A percentile compares a stretch with the other conserved stretches of the same genome.
These are phyloP conservation scores for Glyphotaelius pellucidus DNA, from an alignment of 2,888 invertebrate genomes.

Conservation along the genomic window DNA sequence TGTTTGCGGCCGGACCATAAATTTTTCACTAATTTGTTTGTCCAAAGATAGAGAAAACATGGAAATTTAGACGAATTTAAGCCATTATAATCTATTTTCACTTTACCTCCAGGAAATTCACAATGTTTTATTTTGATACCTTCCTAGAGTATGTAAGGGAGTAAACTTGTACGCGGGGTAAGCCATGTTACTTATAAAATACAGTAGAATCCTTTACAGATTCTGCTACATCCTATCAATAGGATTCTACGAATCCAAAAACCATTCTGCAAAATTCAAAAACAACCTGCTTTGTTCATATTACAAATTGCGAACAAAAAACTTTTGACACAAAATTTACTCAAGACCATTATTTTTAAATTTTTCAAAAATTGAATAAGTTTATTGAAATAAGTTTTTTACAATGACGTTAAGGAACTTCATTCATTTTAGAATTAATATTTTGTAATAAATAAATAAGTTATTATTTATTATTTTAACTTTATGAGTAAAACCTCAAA, in stretches of 20 bases:
- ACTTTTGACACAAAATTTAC: background rate
- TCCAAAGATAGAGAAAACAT: constrained; percentile 19
- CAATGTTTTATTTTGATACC: background rate
- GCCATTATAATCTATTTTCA: constrained; percentile 19
- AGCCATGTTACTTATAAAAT: background rate
- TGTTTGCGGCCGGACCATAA: constrained; percentile 21
- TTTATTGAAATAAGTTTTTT: too few relatives aligned
- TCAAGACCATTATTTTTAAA: background rate
- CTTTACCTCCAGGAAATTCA: background rate
- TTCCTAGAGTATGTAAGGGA: background rate
- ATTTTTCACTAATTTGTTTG: constrained; percentile 45
- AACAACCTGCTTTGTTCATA: background rate
- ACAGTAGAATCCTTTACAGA: background rate
- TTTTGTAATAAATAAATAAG: too few relatives aligned
- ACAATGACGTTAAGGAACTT: too few relatives aligned
- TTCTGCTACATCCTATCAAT: background rate
- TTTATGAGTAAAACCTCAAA: too few relatives aligned
- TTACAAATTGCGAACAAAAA: background rate
- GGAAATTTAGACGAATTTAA: constrained; percentile 17
- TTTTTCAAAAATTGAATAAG: background rate
- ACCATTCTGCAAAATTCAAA: background rate
- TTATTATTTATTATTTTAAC: too few relatives aligned
- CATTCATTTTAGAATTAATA: too few relatives aligned
- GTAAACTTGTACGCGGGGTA: background rate
- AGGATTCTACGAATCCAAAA: background rate